Evolutionary conservation across 2,888 invertebrate species (phyloP), one percentile per base, ranked within the genome.

Genomic region (Ischnura elegans): DNA sequence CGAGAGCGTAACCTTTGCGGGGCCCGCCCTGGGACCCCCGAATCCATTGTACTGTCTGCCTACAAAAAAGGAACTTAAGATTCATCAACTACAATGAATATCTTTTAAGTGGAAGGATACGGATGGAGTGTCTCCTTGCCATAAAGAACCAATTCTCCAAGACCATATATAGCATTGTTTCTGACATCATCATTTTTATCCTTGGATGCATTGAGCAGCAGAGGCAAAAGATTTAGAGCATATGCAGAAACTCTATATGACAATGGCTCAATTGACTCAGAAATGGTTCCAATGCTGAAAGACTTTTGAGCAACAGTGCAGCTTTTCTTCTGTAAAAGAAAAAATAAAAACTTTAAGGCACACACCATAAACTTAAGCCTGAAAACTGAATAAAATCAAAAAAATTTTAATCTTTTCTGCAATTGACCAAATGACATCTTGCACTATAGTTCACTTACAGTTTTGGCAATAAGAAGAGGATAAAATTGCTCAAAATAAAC

Each of bases 131-230:
- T 96, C 87, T 97, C 97, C 95, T 97, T 97, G 93, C 97, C 97
- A 95, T 97, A 96, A 25, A 97, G 95, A 86, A 97, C 97, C 95
- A 98, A 96, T 95, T 98, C 98, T 4, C 98, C 98, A 90, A 98
- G 96, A 36, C 97, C 98, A 95, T 97, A 98, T 87, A 97, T 97
- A 0, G 98, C 97, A 96, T 98, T 98, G 95, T 98, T 98, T 93
- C 98, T 96, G 0, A 98, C 97, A 95, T 98, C 98, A 93, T 97
- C 97, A 94, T 97, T 97, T 0, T 96, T 95, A 95, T 98, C 98
- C 93, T 96, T 96, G 1, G 97, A 96, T 90, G 97, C 97, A 93
- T 96, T 96, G 94, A 97, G 96, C 95, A 98, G 97, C 19, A 97
- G 95, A 3, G 97, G 97, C 94, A 97, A 96, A 93, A 98, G 95